Base-by-base conservation (phyloP, 2,888 invertebrate species). In the Drosophila anomelani region DNA sequence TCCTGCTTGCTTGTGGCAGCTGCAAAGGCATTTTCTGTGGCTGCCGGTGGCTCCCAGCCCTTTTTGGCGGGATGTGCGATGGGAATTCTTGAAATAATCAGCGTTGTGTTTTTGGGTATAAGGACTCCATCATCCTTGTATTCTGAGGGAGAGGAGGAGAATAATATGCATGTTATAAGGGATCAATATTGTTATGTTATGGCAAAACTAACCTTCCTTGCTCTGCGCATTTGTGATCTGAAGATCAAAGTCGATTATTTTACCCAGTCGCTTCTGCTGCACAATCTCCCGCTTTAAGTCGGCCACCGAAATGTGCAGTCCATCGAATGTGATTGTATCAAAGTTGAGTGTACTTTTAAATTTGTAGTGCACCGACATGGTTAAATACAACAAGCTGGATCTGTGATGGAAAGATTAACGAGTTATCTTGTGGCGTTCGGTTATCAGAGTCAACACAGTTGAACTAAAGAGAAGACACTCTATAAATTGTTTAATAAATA, bases 301-400 rank as follows among this genome's bases (percentile, higher is more conserved):
- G 53, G 96, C 96, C 80, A 99, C 97, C 49, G 98, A 97, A 91
- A 99, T 98, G 92, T 98, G 97, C 70, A 99, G 94, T 70, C 99
- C 99, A 94, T 99, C 98, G 92, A 99, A 98, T 43, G 98, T 97
- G 76, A 99, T 96, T 10, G 98, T 98, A 92, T 99, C 98, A 93
- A 96, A 98, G 92, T 98, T 98, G 91, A 98, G 94, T 74, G 98
- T 97, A 91, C 98, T 98, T 94, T 99, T 99, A 92, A 99, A 99
- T 93, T 99, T 99, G 93, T 99, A 99, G 93, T 99, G 99, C 81
- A 99, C 98, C 90, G 98, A 98, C 96, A 98, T 98, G 34, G 70
- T 81, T n/a, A 46, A 53, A 12, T 39, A 47, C 36, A 17, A 34
- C 2, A 3, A 49, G 23, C 36, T 13, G 38, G n/a, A 53, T 32